Percentiles rank a stretch among this genome's conserved stretches.
Conservation (phyloP, 1,140 invertebrate genomes). For the Papilio dardanus region DNA sequence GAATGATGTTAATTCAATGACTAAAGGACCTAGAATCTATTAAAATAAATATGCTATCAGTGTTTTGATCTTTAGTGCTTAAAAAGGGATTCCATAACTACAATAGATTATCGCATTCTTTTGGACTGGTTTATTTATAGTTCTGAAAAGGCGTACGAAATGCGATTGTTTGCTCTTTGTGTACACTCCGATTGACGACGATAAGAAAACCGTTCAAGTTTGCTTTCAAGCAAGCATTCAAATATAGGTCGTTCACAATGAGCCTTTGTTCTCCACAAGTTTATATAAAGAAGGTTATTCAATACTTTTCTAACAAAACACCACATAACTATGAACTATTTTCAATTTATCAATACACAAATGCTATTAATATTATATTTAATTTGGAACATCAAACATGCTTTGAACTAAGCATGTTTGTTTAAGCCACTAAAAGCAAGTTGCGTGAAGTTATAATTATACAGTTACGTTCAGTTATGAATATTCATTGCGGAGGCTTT, state of each 20-base stretch:
- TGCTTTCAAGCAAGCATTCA: conserved; percentile 23
- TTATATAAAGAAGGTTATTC: conserved; percentile 11
- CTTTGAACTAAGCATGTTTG: neutral
- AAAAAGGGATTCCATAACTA: conserved; percentile 10
- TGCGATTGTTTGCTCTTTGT: conserved; percentile 36
- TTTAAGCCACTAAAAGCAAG: conserved; percentile 37
- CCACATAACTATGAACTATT: neutral
- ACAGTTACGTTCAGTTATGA: conserved; percentile 51
- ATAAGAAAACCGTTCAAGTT: conserved; percentile 38
- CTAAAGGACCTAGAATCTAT: neutral
- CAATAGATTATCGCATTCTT: conserved; percentile 25
- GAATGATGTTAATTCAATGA: neutral
- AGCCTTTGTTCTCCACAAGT: conserved; percentile 28
- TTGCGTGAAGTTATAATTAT: conserved; percentile 42
- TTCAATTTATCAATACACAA: conserved; percentile 20
- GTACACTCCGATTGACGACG: conserved; percentile 31
- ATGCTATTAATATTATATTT: conserved; percentile 8
- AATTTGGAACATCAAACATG: neutral
- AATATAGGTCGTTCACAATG: conserved; percentile 37
- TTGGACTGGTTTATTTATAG: conserved; percentile 34
- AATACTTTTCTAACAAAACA: conserved; percentile 14
- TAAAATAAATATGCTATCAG: neutral
- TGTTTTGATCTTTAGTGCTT: conserved; percentile 10
- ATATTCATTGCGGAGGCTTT: conserved; percentile 54
- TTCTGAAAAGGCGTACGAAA: conserved; percentile 33